Conservation (phyloP, 37 sponge, comb jelly and placozoan genomes). For the Theonella swinhoei region DNA sequence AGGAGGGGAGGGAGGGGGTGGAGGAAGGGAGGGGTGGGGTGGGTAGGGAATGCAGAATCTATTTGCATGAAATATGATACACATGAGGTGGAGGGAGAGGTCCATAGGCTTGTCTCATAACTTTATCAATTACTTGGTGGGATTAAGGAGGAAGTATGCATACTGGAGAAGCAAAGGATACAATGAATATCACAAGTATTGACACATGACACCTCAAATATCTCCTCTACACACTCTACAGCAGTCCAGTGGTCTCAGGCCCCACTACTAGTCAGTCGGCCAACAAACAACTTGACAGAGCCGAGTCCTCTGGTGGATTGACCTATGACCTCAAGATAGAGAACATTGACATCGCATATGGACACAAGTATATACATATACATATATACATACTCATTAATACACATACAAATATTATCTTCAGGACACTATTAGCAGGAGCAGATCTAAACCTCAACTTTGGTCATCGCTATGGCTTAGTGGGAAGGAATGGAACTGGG, state of each 20-base stretch:
- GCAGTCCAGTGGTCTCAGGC: background rate
- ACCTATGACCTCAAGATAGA: slow-evolving; percentile 70
- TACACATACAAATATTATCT: background rate
- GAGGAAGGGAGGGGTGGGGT: too few species aligned
- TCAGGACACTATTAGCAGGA: slow-evolving; percentile 58
- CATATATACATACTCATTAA: background rate
- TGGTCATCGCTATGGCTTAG: slow-evolving; percentile 84
- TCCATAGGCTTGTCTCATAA: too few species aligned
- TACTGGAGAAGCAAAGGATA: too few species aligned
- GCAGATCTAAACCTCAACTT: slow-evolving; percentile 42
- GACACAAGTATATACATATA: slow-evolving; percentile 41
- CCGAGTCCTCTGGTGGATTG: slow-evolving; percentile 32
- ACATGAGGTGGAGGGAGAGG: too few species aligned
- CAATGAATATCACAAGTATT: background rate
- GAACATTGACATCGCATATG: slow-evolving; percentile 80
- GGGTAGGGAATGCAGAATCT: too few species aligned
- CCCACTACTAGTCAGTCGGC: slow-evolving; percentile 50
- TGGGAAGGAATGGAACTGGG: slow-evolving; percentile 90
- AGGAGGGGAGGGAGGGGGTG: too few species aligned
- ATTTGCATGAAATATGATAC: too few species aligned
- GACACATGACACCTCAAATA: background rate
- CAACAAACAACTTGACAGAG: slow-evolving; percentile 23
- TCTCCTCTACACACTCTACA: background rate
- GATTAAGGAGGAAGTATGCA: too few species aligned
- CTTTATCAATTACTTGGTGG: too few species aligned